Conservation (phyloP, 30 jellyfish, hydroid and myxozoan species). For the Aurelia aurita region DNA sequence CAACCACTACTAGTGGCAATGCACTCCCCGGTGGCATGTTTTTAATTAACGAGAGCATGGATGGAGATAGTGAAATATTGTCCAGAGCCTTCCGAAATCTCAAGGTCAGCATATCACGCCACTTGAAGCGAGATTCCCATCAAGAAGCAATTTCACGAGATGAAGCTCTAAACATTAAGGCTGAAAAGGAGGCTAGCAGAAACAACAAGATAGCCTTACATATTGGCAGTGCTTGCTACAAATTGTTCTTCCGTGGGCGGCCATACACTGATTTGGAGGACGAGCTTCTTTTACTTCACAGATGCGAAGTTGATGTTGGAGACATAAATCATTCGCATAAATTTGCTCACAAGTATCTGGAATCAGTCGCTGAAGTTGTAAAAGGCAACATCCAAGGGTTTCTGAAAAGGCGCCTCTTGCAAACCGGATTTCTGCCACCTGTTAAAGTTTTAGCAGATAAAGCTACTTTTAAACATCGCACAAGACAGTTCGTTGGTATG, state of each 20-base stretch:
- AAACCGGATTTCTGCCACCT: conserved; percentile 33
- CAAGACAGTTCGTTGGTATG: conserved; percentile 15
- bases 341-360: not conserved
- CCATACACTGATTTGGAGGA: conserved; percentile 31
- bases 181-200: conserved; percentile 31
- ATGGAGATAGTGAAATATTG: conserved; percentile 17
- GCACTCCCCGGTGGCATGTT: conserved; percentile 4
- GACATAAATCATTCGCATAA: conserved; percentile 22
- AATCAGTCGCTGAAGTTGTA: conserved; percentile 25
- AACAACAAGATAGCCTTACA: conserved; percentile 11
- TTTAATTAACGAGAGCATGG: conserved; percentile 13
- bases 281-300: conserved; percentile 20
- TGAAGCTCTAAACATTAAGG: conserved; percentile 25
- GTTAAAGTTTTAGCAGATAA: conserved; percentile 29
- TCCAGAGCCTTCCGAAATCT: conserved; percentile 2
- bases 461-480: conserved; percentile 38
- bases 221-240: conserved; percentile 43
- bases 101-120: conserved; percentile 32
- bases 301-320: conserved; percentile 25
- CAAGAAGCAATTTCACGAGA: conserved; percentile 36
- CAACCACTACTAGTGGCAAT: not conserved
- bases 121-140: conserved; percentile 39
- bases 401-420: not conserved
- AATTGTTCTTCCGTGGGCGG: conserved; percentile 23
- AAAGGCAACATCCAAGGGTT: not conserved